Base-by-base conservation (phyloP, 2,113 vertebrate genomes). In the Tragelaphus scriptus region DNA sequence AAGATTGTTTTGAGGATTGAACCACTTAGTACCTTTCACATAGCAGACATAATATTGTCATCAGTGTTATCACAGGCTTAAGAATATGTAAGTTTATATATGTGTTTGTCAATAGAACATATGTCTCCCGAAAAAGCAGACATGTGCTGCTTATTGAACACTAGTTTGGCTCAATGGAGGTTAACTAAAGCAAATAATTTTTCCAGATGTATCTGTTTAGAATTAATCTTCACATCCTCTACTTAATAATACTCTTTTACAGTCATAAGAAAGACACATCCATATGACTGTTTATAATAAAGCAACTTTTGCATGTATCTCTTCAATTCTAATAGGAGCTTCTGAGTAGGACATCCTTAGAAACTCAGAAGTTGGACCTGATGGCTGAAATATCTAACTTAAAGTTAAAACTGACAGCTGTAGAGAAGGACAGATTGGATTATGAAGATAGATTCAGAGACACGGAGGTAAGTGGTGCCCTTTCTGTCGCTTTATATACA, bases 331-430 rank as follows among this genome's bases (percentile, higher is more conserved):
- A 97, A 91, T 93, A 99, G 99, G 99, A 99, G 96, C 99, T 99
- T 87, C 94, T 99, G 95, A 99, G 99, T 97, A 99, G 99, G 98
- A 99, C 99, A 8, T 98, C 99, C 10, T 98, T 99, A 93, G 99
- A 99, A 98, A 99, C 98, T 79, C 99, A 99, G 98, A 99, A 99
- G 97, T 94, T 99, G 86, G 99, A 99, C 56, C 99, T 99, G 88
- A 99, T 99, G 98, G 99, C 99, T 26, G 99, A 99, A 98, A 97
- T 99, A 97, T 99, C 99, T 95, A 99, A 99, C 98, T 98, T 99
- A 89, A 99, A 99, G 98, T 98, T 99, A 94, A 99, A 99, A 95
- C 98, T 99, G 97, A 99, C 99, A 0, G 96, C 99, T 58, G 98
- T 99, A 53, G 99, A 99, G 95, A 99, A 99, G 97, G 99, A 99